Evolutionary conservation across 2,113 vertebrate species (phyloP).

Genomic region (Bos indicus): DNA sequence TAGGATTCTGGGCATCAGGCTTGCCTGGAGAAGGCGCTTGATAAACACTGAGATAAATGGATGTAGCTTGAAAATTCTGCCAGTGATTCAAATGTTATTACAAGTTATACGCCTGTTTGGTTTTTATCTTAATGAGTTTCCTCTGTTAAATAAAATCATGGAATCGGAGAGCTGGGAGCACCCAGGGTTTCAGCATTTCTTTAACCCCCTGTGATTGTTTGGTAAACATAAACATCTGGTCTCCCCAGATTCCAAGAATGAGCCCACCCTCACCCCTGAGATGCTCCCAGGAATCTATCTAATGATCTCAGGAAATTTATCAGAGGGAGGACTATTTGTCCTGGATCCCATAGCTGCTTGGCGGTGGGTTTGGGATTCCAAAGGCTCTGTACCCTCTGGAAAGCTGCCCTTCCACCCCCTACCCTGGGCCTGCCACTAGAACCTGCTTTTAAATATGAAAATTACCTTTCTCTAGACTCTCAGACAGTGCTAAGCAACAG

Average conservation of each 20-base stretch:
- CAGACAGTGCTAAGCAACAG: fast-evolving
- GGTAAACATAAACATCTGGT: background rate
- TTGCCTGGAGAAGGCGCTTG: fast-evolving
- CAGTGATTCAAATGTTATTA: fast-evolving
- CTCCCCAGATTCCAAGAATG: background rate
- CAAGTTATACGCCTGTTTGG: fast-evolving
- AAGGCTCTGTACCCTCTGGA: background rate
- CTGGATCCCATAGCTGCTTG: fast-evolving
- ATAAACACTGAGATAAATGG: fast-evolving
- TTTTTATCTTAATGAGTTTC: too few species aligned
- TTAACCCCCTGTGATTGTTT: background rate
- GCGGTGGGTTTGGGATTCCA: background rate
- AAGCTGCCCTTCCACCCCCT: fast-evolving
- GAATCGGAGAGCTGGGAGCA: fast-evolving
- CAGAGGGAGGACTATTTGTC: fast-evolving
- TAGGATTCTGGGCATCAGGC: fast-evolving
- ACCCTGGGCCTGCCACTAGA: too few species aligned
- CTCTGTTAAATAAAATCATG: fast-evolving
- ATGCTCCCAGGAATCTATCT: background rate
- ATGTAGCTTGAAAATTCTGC: fast-evolving
- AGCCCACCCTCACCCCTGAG: fast-evolving
- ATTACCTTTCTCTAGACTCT: background rate
- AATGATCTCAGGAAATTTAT: background rate
- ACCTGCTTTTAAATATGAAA: background rate
- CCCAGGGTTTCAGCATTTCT: background rate